Percentiles rank a stretch among this genome's conserved stretches.
phyloP scores from a whole-genome alignment of 2,113 vertebrate species.

The Cyprinodon brontotheroides region DNA sequence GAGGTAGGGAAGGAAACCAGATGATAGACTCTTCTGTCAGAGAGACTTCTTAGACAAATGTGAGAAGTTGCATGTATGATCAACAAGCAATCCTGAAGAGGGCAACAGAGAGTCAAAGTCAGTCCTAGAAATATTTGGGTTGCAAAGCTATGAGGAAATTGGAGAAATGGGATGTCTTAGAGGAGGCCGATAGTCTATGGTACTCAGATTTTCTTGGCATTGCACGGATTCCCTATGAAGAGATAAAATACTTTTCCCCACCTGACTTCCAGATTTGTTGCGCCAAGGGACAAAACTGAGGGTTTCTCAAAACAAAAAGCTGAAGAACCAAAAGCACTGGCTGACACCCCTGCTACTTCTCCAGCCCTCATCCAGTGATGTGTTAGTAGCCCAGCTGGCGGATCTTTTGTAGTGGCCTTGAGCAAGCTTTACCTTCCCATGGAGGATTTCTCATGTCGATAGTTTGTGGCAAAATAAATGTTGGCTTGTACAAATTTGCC shows the following conservation, averaged over 20 bases:
- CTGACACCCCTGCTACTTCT: conserved; percentile 53
- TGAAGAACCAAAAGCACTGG: conserved; percentile 35
- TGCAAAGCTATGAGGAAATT: conserved; percentile 33
- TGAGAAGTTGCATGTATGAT: not conserved
- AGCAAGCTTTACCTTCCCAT: no score
- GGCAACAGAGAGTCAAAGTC: conserved; percentile 73
- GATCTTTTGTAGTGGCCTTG: no score
- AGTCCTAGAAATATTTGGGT: conserved; percentile 3
- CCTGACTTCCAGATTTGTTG: no score
- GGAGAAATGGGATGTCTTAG: conserved; percentile 36
- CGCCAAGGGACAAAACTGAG: no score
- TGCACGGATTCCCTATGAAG: conserved; percentile 18
- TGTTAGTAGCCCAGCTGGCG: no score
- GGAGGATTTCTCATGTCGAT: conserved; percentile 13
- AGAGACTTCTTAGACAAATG: no score
- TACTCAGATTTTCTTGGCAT: conserved; percentile 54
- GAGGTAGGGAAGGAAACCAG: not conserved
- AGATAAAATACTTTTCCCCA: conserved; percentile 17
- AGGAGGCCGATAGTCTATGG: conserved; percentile 50
- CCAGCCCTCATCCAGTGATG: conserved; percentile 54
- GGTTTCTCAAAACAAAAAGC: conserved; percentile 18
- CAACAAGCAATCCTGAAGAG: conserved; percentile 65
- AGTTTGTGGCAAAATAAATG: not conserved
- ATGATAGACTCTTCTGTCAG: not conserved
- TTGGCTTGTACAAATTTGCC: conserved; percentile 7